phyloP scores from a whole-genome alignment of 1,140 invertebrate genomes.

The Hypsibius dujardini region DNA sequence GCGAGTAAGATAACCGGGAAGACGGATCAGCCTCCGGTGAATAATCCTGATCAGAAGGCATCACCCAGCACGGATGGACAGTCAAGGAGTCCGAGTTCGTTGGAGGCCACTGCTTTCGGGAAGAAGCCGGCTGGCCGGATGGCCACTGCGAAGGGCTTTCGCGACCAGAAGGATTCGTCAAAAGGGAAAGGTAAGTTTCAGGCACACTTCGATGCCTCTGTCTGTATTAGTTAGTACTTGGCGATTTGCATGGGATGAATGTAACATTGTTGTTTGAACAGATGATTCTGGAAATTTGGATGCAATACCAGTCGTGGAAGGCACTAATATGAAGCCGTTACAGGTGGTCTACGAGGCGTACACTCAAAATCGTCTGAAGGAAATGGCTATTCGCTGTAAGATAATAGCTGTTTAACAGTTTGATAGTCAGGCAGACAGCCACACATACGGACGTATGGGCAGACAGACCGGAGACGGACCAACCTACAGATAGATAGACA shows the following conservation, averaged over 20 bases:
- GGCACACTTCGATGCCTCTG: background rate
- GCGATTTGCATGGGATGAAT: background rate
- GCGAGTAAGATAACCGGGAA: conserved; percentile 5
- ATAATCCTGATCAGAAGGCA: background rate
- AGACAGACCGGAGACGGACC: too few relatives aligned
- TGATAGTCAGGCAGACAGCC: background rate
- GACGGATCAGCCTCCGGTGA: background rate
- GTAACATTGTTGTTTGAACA: background rate
- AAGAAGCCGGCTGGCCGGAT: conserved; percentile 5
- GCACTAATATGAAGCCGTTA: background rate
- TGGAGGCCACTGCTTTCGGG: background rate
- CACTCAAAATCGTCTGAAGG: background rate
- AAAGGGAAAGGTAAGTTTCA: conserved; percentile 15
- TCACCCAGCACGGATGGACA: background rate
- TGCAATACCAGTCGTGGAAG: conserved; percentile 7
- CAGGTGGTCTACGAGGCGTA: conserved; percentile 1
- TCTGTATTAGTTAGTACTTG: background rate
- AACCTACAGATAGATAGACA: too few relatives aligned
- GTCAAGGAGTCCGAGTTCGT: background rate
- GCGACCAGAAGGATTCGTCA: background rate
- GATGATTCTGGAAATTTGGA: background rate
- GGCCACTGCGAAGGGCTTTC: background rate
- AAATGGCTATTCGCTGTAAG: conserved; percentile 1
- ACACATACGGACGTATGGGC: too few relatives aligned
- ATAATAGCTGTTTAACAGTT: background rate